Evolutionary conservation across 2,797 vertebrate genomes (phyloP).

Genomic region (Catharus ustulatus): DNA sequence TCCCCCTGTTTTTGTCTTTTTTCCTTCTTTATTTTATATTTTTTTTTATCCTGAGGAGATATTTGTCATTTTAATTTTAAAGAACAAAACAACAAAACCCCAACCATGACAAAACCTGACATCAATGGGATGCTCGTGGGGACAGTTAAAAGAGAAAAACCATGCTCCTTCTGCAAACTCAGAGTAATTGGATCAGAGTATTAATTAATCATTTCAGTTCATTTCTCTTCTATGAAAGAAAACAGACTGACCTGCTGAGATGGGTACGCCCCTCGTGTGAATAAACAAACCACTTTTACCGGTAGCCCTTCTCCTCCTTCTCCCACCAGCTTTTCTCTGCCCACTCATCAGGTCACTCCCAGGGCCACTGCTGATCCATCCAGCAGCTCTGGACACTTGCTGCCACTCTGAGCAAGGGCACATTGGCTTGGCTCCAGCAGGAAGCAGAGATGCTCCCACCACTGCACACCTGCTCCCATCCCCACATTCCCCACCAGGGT

Average conservation of each 20-base stretch:
- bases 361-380: fast-evolving
- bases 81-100: background rate
- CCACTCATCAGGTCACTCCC: background rate
- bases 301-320: background rate
- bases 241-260: background rate
- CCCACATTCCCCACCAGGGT: no score
- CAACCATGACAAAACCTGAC: background rate
- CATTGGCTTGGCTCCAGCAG: fast-evolving
- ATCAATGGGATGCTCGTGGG: background rate
- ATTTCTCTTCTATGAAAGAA: slow-evolving; percentile 43
- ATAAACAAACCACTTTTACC: background rate
- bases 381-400: background rate
- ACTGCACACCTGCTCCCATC: background rate
- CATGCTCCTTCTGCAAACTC: slow-evolving; percentile 24
- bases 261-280: background rate
- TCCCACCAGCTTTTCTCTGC: background rate
- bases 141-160: slow-evolving; percentile 48
- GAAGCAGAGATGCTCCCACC: background rate
- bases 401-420: fast-evolving
- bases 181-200: slow-evolving; percentile 46
- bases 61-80: slow-evolving; percentile 13
- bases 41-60: background rate
- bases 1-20: background rate
- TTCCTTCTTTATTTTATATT: no score
- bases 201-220: slow-evolving; percentile 61